Percentiles rank a stretch among this genome's conserved stretches.
phyloP scores from a whole-genome alignment of 2,113 vertebrate species.

The Dicerorhinus sumatrensis region DNA sequence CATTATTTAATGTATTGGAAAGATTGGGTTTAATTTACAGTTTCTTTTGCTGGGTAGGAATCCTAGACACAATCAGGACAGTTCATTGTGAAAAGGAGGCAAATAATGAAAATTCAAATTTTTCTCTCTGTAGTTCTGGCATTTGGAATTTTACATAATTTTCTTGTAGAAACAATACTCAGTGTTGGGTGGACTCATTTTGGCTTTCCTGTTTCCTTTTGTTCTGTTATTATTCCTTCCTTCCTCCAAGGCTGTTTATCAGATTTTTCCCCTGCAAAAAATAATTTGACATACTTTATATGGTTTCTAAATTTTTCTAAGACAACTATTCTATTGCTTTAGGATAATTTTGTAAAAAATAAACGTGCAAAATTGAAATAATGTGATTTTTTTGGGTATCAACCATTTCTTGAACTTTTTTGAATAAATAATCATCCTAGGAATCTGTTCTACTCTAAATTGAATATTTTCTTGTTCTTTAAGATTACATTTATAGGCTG shows the following conservation, averaged over 20 bases:
- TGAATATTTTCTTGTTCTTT: background rate
- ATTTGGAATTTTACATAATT: slow-evolving; percentile 47
- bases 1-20: slow-evolving; percentile 34
- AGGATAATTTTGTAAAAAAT: background rate
- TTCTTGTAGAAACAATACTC: background rate
- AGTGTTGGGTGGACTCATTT: slow-evolving; percentile 17
- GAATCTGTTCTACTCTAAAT: background rate
- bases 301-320: background rate
- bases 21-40: background rate
- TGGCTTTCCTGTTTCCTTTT: slow-evolving; percentile 56
- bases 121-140: background rate
- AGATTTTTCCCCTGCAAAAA: background rate
- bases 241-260: slow-evolving; percentile 53
- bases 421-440: background rate
- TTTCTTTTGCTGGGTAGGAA: background rate
- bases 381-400: background rate
- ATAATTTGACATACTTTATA: background rate
- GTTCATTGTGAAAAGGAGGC: background rate
- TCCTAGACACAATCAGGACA: background rate
- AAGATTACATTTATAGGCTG: background rate
- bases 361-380: slow-evolving; percentile 33
- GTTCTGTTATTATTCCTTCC: slow-evolving; percentile 31
- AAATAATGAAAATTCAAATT: background rate
- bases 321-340: background rate
- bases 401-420: background rate